Conservation (phyloP, 2,888 invertebrate genomes). For the Hoplodrina blanda region DNA sequence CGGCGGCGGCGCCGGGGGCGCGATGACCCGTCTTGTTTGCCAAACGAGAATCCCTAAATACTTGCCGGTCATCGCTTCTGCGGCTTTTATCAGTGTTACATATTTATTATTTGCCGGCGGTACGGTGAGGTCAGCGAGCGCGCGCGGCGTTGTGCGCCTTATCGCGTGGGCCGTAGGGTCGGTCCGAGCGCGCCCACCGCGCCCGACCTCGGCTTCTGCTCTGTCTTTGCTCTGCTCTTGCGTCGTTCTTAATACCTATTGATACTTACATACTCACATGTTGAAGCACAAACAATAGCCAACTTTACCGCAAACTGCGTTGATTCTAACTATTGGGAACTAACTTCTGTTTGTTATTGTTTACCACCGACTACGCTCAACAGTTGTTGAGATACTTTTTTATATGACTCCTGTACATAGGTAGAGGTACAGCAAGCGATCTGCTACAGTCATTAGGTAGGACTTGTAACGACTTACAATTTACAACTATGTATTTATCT, state of each 20-base stretch:
- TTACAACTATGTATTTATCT: conserved; percentile 40
- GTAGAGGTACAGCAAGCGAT: conserved; percentile 3
- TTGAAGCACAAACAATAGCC: conserved; percentile 57
- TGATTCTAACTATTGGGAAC: conserved; percentile 38
- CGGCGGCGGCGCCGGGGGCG: conserved; percentile 66
- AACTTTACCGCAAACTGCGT: conserved; percentile 46
- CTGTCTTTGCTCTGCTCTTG: conserved; percentile 87
- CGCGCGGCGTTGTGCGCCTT: conserved; percentile 85
- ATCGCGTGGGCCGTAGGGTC: conserved; percentile 87
- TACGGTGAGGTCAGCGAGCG: conserved; percentile 87
- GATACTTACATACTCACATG: conserved; percentile 54
- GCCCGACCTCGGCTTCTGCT: conserved; percentile 82
- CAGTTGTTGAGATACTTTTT: conserved; percentile 31
- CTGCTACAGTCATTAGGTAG: neutral
- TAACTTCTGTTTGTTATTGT: conserved; percentile 53
- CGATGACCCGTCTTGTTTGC: conserved; percentile 81
- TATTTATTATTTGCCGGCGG: conserved; percentile 89
- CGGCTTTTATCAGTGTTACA: conserved; percentile 89
- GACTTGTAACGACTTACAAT: conserved; percentile 28
- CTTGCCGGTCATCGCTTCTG: conserved; percentile 88
- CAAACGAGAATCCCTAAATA: conserved; percentile 86
- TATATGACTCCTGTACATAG: neutral
- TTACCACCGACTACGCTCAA: conserved; percentile 43
- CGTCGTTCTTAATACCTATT: conserved; percentile 77
- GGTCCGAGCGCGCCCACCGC: conserved; percentile 59